Evolutionary conservation across 1,140 invertebrate genomes (phyloP).

Genomic region (Drosophila neocordata): DNA sequence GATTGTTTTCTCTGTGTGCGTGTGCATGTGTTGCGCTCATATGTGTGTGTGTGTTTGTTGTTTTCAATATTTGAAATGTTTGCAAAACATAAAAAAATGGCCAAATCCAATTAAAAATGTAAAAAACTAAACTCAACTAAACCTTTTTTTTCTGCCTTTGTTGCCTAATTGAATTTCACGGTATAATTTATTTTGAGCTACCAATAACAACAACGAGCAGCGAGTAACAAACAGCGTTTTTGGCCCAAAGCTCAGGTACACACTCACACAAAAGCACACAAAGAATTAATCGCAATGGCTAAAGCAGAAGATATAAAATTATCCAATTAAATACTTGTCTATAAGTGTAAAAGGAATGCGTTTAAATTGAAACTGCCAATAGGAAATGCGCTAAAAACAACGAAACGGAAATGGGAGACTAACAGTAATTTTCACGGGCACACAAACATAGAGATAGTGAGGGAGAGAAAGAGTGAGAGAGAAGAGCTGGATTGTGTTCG

Average conservation of each 20-base stretch:
- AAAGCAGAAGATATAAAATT: slow-evolving; percentile 55
- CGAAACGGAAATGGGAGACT: slow-evolving; percentile 38
- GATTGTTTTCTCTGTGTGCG: slow-evolving; percentile 65
- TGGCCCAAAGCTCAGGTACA: slow-evolving; percentile 50
- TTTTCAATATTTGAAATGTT: slow-evolving; percentile 55
- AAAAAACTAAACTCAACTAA: slow-evolving; percentile 39
- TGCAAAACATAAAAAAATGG: slow-evolving; percentile 25
- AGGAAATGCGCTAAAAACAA: slow-evolving; percentile 35
- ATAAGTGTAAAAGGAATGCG: slow-evolving; percentile 56
- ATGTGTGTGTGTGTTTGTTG: slow-evolving; percentile 28
- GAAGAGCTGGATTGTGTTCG: not conserved
- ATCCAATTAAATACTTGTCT: slow-evolving; percentile 70
- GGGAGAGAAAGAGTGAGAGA: not conserved
- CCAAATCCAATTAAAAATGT: slow-evolving; percentile 72
- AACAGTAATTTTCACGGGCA: slow-evolving; percentile 79
- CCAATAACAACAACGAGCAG: slow-evolving; percentile 60
- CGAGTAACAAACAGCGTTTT: slow-evolving; percentile 48
- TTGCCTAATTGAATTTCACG: slow-evolving; percentile 71
- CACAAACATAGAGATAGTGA: slow-evolving; percentile 34
- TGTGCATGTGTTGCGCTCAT: slow-evolving; percentile 27
- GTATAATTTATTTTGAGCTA: slow-evolving; percentile 58
- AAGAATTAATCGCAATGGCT: slow-evolving; percentile 22
- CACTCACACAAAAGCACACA: slow-evolving; percentile 39
- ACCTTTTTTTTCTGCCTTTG: slow-evolving; percentile 20
- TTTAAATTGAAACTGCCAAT: slow-evolving; percentile 60